These are phyloP conservation scores for Pheucticus melanocephalus DNA, from an alignment of 2,113 vertebrate species.

Conservation along the genomic window DNA sequence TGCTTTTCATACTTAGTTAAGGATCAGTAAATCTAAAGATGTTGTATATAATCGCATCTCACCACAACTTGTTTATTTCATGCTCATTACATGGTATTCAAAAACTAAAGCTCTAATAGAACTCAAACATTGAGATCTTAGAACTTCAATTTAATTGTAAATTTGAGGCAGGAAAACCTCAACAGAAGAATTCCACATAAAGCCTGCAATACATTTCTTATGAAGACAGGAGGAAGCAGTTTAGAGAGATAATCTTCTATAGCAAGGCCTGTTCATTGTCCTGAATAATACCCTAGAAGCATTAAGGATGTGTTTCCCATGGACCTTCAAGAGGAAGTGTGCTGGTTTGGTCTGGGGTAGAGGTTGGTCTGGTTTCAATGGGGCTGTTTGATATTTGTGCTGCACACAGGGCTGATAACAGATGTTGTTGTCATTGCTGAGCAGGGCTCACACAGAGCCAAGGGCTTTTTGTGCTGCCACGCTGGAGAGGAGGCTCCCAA, in stretches of 20 bases:
- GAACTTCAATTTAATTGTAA: neutral
- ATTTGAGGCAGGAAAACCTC: neutral
- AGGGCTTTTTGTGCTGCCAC: neutral
- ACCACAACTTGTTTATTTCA: neutral
- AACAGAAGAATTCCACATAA: neutral
- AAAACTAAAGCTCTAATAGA: neutral
- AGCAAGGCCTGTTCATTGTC: neutral
- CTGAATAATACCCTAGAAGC: neutral
- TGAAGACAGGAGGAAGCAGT: neutral
- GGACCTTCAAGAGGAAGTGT: neutral
- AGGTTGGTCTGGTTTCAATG: neutral
- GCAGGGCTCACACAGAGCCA: neutral
- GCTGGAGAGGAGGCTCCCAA: accelerated
- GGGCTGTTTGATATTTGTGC: neutral
- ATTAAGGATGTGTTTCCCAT: neutral
- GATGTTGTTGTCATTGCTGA: neutral
- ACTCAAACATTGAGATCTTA: neutral
- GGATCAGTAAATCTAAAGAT: neutral
- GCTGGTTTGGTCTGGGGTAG: neutral
- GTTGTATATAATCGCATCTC: neutral
- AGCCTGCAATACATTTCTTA: neutral
- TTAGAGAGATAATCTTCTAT: neutral
- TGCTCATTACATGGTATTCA: neutral
- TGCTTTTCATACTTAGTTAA: neutral
- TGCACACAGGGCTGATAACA: neutral